Evolutionary conservation across 1,140 invertebrate species (phyloP), one percentile per base, ranked within the genome.

Genomic region (Drosophila suzukii): DNA sequence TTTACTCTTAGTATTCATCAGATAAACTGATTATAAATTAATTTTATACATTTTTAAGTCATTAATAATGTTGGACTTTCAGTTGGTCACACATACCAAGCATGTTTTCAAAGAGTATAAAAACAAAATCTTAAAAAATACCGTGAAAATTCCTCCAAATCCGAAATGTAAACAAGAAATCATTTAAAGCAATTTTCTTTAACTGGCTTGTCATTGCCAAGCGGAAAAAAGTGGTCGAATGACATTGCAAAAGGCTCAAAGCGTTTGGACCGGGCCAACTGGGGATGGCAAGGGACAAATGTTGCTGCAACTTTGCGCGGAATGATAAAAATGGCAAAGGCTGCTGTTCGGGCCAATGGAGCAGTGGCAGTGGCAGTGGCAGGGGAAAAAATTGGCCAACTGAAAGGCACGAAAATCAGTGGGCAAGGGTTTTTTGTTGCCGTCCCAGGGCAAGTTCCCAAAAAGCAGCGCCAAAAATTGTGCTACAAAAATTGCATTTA

Each of bases 401-500:
- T 57, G 54, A 75, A 75, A 44, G 53, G 59, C 73, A 66, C 54
- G 58, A 75, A 75, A 75, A 75, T 75, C 73, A 75, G 17, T 44
- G 61, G 54, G 44, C 41, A 39, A 41, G 34, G 54, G 43, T 44
- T 11, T 24, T 50, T 50, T 32, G 20, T 30, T 12, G 8, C 1
- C 55, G 38, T 32, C 30, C 30, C 63, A 43, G 32, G 36, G 55
- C 36, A 60, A 56, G 46, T 55, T 38, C 38, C 70, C 11, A 47
- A 49, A 51, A 56, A 44, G 24, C 46, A 63, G 63, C 75, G 54
- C 57, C 71, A 59, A 78, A 83, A 85, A 60, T 81, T 79, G 82
- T 53, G 44, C 71, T 70, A 47, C 46, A 61, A 75, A 85, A 86
- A 76, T 88, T 88, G 79, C 79, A 86, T 86, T 86, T 80, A 80